Conservation (phyloP, 1,140 invertebrate genomes). For the Lasioglossum albipes region DNA sequence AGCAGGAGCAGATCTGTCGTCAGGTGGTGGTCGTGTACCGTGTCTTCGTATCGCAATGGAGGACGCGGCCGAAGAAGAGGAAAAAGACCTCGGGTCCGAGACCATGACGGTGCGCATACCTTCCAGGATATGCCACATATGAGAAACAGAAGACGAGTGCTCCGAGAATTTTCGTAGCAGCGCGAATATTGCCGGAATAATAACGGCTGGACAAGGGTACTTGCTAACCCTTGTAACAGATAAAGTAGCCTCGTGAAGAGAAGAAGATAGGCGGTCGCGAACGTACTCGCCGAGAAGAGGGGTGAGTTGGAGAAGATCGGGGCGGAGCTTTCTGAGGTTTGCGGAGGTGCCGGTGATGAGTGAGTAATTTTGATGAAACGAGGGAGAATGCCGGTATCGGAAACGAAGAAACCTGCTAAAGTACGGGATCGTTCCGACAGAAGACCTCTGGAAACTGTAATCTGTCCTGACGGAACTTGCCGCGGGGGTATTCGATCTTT, state of each 20-base stretch:
- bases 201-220: constrained; percentile 20
- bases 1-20: constrained; percentile 50
- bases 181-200: constrained; percentile 53
- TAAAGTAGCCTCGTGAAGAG: background rate
- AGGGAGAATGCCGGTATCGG: background rate
- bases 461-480: constrained; percentile 8
- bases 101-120: constrained; percentile 71
- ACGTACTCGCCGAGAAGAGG: too few species aligned
- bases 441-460: background rate
- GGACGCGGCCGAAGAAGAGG: constrained; percentile 36
- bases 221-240: background rate
- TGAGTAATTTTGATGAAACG: constrained; percentile 24
- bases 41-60: constrained; percentile 43
- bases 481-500: background rate
- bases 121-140: constrained; percentile 64
- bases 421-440: background rate
- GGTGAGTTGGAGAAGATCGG: background rate
- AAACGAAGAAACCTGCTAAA: background rate
- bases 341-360: constrained; percentile 17
- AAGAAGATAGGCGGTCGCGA: background rate
- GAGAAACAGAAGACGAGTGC: constrained; percentile 46
- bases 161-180: constrained; percentile 56
- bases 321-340: background rate
- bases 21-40: constrained; percentile 58
- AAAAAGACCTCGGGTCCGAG: constrained; percentile 52